Base-by-base conservation (phyloP, 2,113 vertebrate genomes). In the Polyodon spathula region DNA sequence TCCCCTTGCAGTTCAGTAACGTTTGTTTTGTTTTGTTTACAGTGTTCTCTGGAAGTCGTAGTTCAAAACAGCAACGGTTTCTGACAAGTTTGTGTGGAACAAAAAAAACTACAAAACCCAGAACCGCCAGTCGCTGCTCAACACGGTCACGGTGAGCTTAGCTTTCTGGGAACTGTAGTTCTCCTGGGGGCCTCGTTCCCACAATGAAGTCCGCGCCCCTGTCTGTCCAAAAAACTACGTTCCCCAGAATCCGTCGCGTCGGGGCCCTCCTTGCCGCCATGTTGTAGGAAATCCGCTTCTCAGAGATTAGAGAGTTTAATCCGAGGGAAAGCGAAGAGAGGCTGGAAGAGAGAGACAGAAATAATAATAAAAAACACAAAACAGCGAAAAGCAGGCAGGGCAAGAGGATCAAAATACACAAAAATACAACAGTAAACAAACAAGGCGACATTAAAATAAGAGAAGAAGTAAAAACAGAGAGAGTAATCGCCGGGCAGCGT, bases 221-320 rank as follows among this genome's bases (percentile, higher is more conserved):
- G n/a, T n/a, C n/a, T n/a, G n/a, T n/a, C n/a, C n/a, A n/a, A 41
- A 12, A 15, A 9, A 86, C 85, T 86, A 76, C 81, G 79, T 44
- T 84, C 76, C 85, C 85, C 85, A 84, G 48, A 77, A 76, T 78
- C 76, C 80, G 82, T 59, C 51, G 72, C 76, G 63, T 1, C n/a
- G 52, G 42, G 63, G 52, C 50, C 44, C 43, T 57, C 50, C 68
- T 54, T 73, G 71, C 77, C 82, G 78, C 86, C 84, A 85, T 87
- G 74, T 85, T 82, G 79, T 66, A 79, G 82, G 82, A 84, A 84
- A 80, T 74, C 79, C 76, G 69, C 67, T 62, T 61, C 76, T 76
- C 75, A 73, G 78, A 83, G 82, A 85, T 87, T 84, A 84, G 14
- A 84, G 40, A 48, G 63, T 77, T 58, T 84, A 86, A 86, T 84